phyloP scores from a whole-genome alignment of 2,113 vertebrate species.

The Protobothrops flavoviridis region DNA sequence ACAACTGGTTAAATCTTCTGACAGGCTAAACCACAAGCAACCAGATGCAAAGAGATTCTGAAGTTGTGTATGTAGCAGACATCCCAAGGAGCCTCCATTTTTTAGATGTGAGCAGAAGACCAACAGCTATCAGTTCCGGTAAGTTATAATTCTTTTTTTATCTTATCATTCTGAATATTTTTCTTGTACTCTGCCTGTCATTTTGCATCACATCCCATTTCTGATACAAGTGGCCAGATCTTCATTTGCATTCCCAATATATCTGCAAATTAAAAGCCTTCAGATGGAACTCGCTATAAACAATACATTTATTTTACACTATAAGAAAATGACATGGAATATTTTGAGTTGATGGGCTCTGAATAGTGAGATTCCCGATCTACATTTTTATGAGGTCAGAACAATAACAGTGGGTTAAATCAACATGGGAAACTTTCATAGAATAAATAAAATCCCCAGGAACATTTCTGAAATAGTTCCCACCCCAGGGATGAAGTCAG shows the following conservation, averaged over 20 bases:
- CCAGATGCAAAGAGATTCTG: background rate
- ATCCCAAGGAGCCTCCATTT: background rate
- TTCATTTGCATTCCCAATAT: background rate
- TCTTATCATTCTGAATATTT: background rate
- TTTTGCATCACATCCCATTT: background rate
- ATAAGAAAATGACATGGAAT: background rate
- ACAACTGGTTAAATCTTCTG: background rate
- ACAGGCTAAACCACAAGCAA: background rate
- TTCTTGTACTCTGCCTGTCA: background rate
- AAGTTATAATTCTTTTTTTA: background rate
- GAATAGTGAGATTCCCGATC: background rate
- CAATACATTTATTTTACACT: background rate
- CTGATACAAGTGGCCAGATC: background rate
- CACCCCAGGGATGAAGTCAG: background rate
- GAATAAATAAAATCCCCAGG: background rate
- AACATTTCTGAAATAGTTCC: background rate
- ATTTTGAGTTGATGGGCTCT: background rate
- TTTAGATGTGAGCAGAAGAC: background rate
- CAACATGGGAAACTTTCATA: background rate
- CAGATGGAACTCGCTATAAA: background rate
- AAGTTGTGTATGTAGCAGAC: background rate
- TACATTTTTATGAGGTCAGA: background rate
- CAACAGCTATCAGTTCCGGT: background rate
- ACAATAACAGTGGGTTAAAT: background rate
- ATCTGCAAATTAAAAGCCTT: background rate